Evolutionary conservation across 2,888 invertebrate genomes (phyloP).

Genomic region (Zeuzera pyrina): DNA sequence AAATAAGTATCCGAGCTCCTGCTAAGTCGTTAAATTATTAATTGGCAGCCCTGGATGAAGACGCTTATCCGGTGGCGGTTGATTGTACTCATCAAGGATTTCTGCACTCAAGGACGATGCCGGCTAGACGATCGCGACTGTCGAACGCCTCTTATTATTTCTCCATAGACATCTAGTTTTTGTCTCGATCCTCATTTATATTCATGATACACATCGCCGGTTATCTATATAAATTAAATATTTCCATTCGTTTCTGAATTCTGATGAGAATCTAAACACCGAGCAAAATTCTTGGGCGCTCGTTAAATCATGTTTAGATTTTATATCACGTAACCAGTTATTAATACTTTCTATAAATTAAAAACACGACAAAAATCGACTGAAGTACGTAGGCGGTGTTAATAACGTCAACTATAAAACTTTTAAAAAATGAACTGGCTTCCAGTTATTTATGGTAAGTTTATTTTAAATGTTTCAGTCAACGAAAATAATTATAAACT

Average conservation of each 20-base stretch:
- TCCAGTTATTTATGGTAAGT: too few species aligned
- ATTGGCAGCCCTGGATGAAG: constrained; percentile 61
- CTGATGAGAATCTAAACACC: constrained; percentile 28
- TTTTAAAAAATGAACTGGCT: too few species aligned
- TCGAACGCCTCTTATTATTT: constrained; percentile 67
- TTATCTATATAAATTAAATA: constrained; percentile 65
- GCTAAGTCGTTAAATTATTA: constrained; percentile 43
- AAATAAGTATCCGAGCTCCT: too few species aligned
- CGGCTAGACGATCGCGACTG: constrained; percentile 59
- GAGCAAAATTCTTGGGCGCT: constrained; percentile 28
- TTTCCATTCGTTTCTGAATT: constrained; percentile 27
- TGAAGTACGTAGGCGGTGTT: too few species aligned
- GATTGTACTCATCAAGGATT: constrained; percentile 73
- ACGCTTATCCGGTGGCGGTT: constrained; percentile 67
- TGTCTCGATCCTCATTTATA: constrained; percentile 62
- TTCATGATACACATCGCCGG: constrained; percentile 65
- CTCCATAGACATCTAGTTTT: constrained; percentile 65
- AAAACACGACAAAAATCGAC: too few species aligned
- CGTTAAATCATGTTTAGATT: too few species aligned
- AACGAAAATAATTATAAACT: too few species aligned
- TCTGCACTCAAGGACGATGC: constrained; percentile 68
- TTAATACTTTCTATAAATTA: too few species aligned
- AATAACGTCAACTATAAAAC: too few species aligned
- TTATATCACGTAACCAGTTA: too few species aligned
- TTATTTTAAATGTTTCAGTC: too few species aligned